Evolutionary conservation across 30 jellyfish, hydroid and myxozoan genomes (phyloP).

Genomic region (Hydractinia echinata): DNA sequence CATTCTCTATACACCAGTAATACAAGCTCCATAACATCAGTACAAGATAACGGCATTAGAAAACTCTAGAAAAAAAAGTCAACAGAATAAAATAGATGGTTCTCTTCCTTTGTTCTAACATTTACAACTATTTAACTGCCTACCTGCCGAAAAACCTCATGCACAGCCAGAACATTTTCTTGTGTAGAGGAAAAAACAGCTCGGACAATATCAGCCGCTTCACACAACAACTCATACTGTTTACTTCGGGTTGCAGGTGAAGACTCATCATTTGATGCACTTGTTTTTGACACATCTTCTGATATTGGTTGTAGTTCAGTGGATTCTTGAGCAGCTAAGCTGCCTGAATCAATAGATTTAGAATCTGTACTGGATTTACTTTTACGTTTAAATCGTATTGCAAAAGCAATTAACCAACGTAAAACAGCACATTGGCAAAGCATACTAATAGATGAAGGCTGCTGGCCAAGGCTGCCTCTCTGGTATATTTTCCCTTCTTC

Average conservation of each 20-base stretch:
- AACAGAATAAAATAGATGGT: conserved; percentile 12
- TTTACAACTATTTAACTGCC: background rate
- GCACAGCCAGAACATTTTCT: conserved; percentile 69
- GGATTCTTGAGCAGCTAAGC: background rate
- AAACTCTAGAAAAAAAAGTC: conserved; percentile 55
- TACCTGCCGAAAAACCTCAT: conserved; percentile 93
- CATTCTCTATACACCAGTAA: conserved; percentile 76
- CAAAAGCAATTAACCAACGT: conserved; percentile 84
- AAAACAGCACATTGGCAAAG: conserved; percentile 79
- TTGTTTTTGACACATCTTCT: background rate
- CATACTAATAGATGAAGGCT: conserved; percentile 9
- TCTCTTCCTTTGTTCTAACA: background rate
- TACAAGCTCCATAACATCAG: conserved; percentile 67
- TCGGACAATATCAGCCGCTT: conserved; percentile 80
- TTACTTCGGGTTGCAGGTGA: conserved; percentile 31
- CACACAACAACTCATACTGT: conserved; percentile 45
- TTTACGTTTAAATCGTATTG: conserved; percentile 49
- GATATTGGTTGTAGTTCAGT: background rate
- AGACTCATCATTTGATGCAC: conserved; percentile 37
- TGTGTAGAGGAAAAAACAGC: conserved; percentile 67
- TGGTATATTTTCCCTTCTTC: background rate
- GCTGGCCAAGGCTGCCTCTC: background rate
- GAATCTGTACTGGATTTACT: conserved; percentile 38
- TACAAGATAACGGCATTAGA: conserved; percentile 70
- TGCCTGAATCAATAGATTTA: conserved; percentile 35